Evolutionary conservation across 2,113 vertebrate species (phyloP), one percentile per base, ranked within the genome.

Genomic region (Melierax canorus): DNA sequence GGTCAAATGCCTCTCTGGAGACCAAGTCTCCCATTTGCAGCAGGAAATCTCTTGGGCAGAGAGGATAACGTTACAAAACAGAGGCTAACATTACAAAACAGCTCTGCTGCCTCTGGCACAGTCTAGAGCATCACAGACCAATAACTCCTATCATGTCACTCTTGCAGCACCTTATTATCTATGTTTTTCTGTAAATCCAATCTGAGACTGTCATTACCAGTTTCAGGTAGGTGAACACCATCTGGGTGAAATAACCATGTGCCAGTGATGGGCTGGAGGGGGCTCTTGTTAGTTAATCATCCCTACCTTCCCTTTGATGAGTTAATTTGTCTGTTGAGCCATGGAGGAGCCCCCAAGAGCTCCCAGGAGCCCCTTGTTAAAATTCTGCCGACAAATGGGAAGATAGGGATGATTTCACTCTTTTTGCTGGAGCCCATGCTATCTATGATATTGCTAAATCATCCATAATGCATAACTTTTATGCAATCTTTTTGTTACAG

Each of bases 281-380:
- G 95, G n/a, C 91, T 97, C 64, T 95, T 97, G 92, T 93, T 97
- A 97, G 84, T 95, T 97, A 96, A 97, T 97, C 97, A 97, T 97
- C 97, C 95, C 94, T 97, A 59, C 92, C 92, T 95, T 95, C 80
- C 75, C 32, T 94, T 72, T 97, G 94, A 97, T 97, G 96, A 96
- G 86, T 94, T 97, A 94, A 97, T 96, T 97, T 97, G 95, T 94
- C 86, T 94, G 79, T 83, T 93, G 96, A 96, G 93, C 88, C 95
- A 96, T 97, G 93, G 88, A 96, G 66, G 84, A 95, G 80, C 75
- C 84, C 92, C 90, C 90, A 96, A 95, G 94, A 96, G 96, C 92
- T 97, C 97, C 85, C 96, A 96, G 69, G 94, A 94, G 93, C 71
- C 91, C 38, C 63, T 95, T 95, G 88, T 94, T 95, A 92, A 93